These are phyloP conservation scores for Dendrocopos noguchii DNA, from an alignment of 2,113 vertebrate species.

Conservation along the genomic window DNA sequence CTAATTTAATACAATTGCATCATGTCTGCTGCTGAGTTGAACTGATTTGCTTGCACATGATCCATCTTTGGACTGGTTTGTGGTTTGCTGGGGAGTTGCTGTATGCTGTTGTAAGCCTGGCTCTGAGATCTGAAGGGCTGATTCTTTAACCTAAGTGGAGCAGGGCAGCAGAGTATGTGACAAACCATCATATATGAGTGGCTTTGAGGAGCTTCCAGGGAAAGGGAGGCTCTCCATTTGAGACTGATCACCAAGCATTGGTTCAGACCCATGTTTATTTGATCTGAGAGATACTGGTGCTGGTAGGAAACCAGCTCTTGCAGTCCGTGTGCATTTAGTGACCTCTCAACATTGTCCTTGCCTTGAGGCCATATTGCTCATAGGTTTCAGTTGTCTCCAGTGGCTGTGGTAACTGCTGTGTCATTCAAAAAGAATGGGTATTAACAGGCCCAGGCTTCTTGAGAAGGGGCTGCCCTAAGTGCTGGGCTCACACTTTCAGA, in stretches of 20 bases:
- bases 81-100: neutral
- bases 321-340: neutral
- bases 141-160: neutral
- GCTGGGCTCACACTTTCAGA: neutral
- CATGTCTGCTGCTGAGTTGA: neutral
- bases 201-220: neutral
- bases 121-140: neutral
- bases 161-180: neutral
- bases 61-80: neutral
- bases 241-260: neutral
- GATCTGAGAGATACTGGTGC: neutral
- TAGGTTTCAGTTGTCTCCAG: neutral
- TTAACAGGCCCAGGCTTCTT: neutral
- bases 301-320: neutral
- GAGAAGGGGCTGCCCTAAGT: neutral
- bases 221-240: neutral
- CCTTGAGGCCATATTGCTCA: neutral
- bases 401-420: neutral
- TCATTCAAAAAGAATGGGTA: neutral
- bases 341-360: neutral
- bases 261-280: neutral
- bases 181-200: neutral
- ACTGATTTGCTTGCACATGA: neutral
- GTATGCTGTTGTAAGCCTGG: neutral
- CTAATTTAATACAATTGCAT: neutral